A percentile compares a stretch with the other conserved stretches of the same genome.
Evolutionary conservation across 2,888 invertebrate species (phyloP).

Genomic region (Leptopilina drosophilae): DNA sequence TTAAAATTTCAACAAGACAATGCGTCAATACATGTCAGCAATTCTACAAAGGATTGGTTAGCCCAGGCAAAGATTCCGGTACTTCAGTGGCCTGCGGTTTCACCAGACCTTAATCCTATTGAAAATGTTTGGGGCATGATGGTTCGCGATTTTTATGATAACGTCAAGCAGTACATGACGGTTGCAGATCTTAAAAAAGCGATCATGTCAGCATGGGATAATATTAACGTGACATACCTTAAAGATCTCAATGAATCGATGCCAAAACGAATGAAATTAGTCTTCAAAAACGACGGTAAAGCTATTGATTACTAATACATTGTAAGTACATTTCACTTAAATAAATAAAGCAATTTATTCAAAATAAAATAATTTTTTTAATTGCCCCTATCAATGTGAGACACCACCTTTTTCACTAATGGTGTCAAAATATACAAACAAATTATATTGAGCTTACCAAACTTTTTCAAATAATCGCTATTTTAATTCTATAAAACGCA

Average conservation of each 20-base stretch:
- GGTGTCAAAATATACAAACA: no score
- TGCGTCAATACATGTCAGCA: conserved; percentile 22
- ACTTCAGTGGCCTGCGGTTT: conserved; percentile 5
- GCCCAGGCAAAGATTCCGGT: conserved; percentile 27
- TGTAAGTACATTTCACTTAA: no score
- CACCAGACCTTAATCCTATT: background rate
- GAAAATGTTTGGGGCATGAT: conserved; percentile 33
- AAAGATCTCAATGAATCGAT: no score
- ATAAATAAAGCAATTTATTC: background rate
- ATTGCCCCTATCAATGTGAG: background rate
- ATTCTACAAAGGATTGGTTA: conserved; percentile 35
- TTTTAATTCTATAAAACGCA: no score
- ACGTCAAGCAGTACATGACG: conserved; percentile 13
- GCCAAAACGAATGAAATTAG: no score
- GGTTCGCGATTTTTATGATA: conserved; percentile 36
- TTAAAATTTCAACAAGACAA: conserved; percentile 30
- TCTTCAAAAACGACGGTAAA: no score
- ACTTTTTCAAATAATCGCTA: no score
- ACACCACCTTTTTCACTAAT: no score
- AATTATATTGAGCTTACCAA: no score
- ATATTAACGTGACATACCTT: no score
- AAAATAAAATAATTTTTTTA: background rate
- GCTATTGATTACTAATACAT: background rate
- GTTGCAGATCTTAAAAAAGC: no score
- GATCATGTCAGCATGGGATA: no score